Conservation (phyloP, 2,113 vertebrate species). For the Toxostoma redivivum region DNA sequence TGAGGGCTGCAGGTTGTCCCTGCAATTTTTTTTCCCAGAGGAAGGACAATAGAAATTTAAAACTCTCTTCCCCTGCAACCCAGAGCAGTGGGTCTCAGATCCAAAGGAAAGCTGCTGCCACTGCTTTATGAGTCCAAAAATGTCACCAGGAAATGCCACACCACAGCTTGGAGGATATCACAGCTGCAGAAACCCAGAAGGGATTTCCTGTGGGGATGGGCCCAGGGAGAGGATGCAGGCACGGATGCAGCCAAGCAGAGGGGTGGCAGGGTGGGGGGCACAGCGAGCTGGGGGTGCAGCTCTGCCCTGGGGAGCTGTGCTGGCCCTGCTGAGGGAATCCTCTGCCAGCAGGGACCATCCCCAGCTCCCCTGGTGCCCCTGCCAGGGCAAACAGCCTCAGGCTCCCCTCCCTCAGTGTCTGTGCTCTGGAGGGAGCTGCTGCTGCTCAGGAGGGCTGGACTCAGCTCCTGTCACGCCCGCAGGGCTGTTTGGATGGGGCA, state of each 20-base stretch:
- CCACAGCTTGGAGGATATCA: not conserved
- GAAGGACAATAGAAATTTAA: not conserved
- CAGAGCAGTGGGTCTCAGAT: not conserved
- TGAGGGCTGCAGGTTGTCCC: not conserved
- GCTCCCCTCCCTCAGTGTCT: not conserved
- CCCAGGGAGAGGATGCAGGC: not conserved
- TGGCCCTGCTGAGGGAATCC: not conserved
- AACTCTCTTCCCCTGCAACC: not conserved
- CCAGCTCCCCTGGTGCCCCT: not conserved
- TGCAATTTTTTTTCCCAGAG: not conserved
- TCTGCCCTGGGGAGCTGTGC: not conserved
- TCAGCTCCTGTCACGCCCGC: not conserved
- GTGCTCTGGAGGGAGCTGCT: not conserved
- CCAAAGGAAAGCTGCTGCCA: not conserved
- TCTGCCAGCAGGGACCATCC: not conserved
- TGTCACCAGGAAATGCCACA: not conserved
- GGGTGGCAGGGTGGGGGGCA: fast-evolving
- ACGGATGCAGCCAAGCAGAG: not conserved
- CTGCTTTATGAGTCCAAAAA: not conserved
- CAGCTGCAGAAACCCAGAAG: not conserved
- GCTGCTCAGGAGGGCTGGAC: not conserved
- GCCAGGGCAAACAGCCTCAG: not conserved
- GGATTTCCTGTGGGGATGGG: not conserved
- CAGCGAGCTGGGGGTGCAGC: fast-evolving
- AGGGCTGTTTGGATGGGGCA: not conserved